A percentile compares a stretch with the other conserved stretches of the same genome.
Conservation (phyloP, 2,888 invertebrate genomes). For the Agonopterix alstromeriana region DNA sequence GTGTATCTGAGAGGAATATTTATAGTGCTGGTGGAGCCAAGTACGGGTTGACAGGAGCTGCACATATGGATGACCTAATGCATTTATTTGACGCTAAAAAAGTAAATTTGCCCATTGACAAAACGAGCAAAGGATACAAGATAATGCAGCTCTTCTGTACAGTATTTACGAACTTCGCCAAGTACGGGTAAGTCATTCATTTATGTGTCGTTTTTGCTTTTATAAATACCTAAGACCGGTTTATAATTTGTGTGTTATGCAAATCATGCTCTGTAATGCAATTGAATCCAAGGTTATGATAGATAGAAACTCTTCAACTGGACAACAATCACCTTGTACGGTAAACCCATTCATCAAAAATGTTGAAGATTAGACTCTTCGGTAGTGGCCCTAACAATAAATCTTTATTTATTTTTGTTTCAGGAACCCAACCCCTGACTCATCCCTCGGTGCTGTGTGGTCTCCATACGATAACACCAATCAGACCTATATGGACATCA, state of each 20-base stretch:
- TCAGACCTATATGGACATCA: constrained; percentile 35
- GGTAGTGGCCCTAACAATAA: no score
- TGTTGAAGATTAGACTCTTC: no score
- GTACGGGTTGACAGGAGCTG: constrained; percentile 32
- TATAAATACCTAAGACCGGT: neutral
- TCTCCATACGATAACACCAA: constrained; percentile 28
- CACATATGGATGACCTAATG: constrained; percentile 46
- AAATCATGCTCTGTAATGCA: no score
- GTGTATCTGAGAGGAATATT: constrained; percentile 36
- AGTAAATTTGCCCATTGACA: constrained; percentile 27
- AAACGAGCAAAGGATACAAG: constrained; percentile 27
- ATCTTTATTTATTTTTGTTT: no score
- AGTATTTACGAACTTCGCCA: constrained; percentile 49
- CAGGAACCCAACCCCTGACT: constrained; percentile 51
- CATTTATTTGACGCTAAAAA: constrained; percentile 40
- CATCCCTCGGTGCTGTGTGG: constrained; percentile 34
- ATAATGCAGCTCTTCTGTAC: constrained; percentile 35
- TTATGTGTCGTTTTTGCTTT: neutral
- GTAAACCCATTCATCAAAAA: no score
- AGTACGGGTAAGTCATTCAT: constrained; percentile 37
- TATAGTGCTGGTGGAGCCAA: constrained; percentile 24
- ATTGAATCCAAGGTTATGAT: no score
- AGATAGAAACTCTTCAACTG: no score
- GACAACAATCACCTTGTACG: no score
- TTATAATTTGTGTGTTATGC: no score